Evolutionary conservation across 2,888 invertebrate species (phyloP), one percentile per base, ranked within the genome.

Genomic region (Ectobius pallidus): DNA sequence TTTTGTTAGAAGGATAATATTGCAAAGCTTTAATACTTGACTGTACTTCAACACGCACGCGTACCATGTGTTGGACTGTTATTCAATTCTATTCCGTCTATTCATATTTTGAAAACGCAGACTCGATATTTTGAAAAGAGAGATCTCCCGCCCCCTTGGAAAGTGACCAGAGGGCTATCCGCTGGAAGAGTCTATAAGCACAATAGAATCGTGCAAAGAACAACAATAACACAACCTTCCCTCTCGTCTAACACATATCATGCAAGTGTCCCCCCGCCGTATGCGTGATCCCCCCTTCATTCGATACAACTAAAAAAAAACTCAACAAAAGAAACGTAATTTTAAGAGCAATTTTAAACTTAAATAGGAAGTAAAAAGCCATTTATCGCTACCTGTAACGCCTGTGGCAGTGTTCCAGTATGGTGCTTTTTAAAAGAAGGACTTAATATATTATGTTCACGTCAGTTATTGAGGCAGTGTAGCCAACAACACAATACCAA

Each of bases 101-200:
- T n/a, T n/a, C n/a, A n/a, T n/a, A n/a, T n/a, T n/a, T 58, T 58
- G 4, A n/a, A 58, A 58, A 58, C 30, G 30, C 6, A 16, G 6
- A 52, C 30, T n/a, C 30, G 58, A 58, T 58, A 32, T 58, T 58
- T 58, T 58, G 58, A n/a, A 58, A 58, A 58, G 58, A 58, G n/a
- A n/a, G n/a, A n/a, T n/a, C n/a, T n/a, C n/a, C 30, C 27, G 27
- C 58, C 27, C 58, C 58, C 58, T 27, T 55, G 9, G 6, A 16
- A 14, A 55, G 55, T 55, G 22, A 55, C 55, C 58, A 30, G 58
- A 58, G 58, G 58, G 58, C 32, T 22, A 58, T 58, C 27, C n/a
- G 30, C 25, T 25, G 30, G 30, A 27, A 30, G 58, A 9, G 58
- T 30, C 14, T 30, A 30, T n/a, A 58, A 58, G 30, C 58, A 58